Evolutionary conservation across 2,888 invertebrate genomes (phyloP), one percentile per base, ranked within the genome.

Genomic region (Bombylius discolor): DNA sequence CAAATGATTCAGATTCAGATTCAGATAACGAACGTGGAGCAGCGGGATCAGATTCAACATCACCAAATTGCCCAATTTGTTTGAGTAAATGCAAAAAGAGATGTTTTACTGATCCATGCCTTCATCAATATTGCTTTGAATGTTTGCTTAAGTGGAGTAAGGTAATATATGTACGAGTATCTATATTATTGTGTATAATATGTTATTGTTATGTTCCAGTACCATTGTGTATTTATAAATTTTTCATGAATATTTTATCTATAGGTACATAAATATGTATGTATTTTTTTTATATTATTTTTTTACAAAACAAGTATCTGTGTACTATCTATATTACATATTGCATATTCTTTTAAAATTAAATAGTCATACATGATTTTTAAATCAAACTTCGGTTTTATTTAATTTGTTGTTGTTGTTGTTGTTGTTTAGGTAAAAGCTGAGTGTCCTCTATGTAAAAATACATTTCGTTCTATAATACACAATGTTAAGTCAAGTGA

Each of bases 71-170:
- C 79, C 88, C 94, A 51, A 96, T 96, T 68, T 96, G 96, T 67
- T 79, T 96, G 57, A 89, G 90, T 32, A 83, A 84, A 61, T 83
- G 91, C 66, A 81, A 83, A 56, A 91, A 95, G 69, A 92, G 89
- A 68, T 93, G 91, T 39, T 92, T 90, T 70, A 91, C 94, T 0
- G 89, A 96, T 70, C 87, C 87, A 52, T 97, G 96, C 70, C 81
- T 89, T 70, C 96, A 97, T 73, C 87, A 89, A 70, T 97, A 96
- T 72, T 97, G 96, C 71, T 96, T 94, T 70, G 85, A 84, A 62
- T 97, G 96, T 69, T 78, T 97, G 39, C 74, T 91, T 58, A 89
- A 92, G 68, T 97, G 96, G 96, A 93, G 94, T 56, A 93, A 90
- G 79, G 86, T 85, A 70, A 64, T 66, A 64, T 49, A 3, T 14